These are phyloP conservation scores for Patella depressa DNA, from an alignment of 2,888 invertebrate species.

Conservation along the genomic window DNA sequence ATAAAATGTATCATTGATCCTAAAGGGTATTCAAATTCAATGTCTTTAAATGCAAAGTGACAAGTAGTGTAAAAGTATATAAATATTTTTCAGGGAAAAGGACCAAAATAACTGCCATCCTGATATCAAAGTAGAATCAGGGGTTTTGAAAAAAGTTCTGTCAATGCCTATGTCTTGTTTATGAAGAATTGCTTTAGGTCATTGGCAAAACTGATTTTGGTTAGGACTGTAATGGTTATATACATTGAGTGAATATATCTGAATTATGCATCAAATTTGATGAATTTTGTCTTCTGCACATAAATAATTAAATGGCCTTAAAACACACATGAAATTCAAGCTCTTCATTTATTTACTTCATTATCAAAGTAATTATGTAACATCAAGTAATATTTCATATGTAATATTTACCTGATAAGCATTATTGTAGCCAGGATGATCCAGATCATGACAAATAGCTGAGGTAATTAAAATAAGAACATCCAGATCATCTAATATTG, in stretches of 20 bases:
- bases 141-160: too few species aligned
- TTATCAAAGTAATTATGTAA: background rate
- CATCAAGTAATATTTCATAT: background rate
- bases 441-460: constrained; percentile 71
- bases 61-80: too few species aligned
- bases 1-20: too few species aligned
- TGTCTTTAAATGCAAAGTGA: too few species aligned
- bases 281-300: background rate
- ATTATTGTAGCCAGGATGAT: constrained; percentile 71
- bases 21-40: too few species aligned
- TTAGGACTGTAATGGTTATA: background rate
- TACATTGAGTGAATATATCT: background rate
- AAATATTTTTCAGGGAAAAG: too few species aligned
- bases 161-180: too few species aligned
- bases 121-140: too few species aligned
- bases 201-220: background rate
- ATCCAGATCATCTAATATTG: constrained; percentile 82
- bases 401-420: constrained; percentile 63
- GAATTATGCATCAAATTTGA: background rate
- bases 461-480: constrained; percentile 76
- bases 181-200: too few species aligned
- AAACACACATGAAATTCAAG: background rate
- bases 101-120: too few species aligned
- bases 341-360: background rate
- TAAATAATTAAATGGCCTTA: too few species aligned